These are phyloP conservation scores for Metallyticus violacea DNA, from an alignment of 2,888 invertebrate species.

Conservation along the genomic window DNA sequence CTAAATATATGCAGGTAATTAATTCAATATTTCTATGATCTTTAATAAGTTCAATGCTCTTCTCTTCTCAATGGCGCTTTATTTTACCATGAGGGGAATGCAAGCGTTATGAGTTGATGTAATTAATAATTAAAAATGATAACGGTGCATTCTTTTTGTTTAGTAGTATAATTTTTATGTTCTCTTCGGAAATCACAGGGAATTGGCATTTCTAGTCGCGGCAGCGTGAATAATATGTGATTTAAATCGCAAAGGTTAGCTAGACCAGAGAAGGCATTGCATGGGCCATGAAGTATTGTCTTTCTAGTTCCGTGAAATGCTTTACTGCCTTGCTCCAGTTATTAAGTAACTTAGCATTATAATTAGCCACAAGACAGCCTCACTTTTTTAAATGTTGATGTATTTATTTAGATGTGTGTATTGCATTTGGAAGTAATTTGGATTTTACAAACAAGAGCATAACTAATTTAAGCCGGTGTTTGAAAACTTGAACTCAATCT, in stretches of 20 bases:
- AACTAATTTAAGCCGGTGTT: no score
- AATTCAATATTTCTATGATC: no score
- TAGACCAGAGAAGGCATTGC: neutral
- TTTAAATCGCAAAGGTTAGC: neutral
- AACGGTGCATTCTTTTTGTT: no score
- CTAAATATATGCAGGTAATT: no score
- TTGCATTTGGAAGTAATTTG: no score
- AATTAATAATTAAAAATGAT: no score
- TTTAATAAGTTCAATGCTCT: no score
- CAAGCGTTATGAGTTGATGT: neutral
- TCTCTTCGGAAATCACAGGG: no score
- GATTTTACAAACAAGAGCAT: no score
- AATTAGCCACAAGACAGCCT: neutral
- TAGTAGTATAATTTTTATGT: no score
- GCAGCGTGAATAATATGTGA: neutral
- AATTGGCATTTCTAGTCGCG: neutral
- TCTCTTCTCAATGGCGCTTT: neutral
- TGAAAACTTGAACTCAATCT: no score
- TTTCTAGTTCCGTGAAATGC: neutral
- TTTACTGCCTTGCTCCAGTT: neutral
- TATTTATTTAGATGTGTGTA: no score
- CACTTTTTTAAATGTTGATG: neutral
- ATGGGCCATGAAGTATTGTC: neutral
- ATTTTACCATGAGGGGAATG: neutral
- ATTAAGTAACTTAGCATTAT: neutral